Conservation (phyloP, 2,113 vertebrate species). For the Hippotragus niger region DNA sequence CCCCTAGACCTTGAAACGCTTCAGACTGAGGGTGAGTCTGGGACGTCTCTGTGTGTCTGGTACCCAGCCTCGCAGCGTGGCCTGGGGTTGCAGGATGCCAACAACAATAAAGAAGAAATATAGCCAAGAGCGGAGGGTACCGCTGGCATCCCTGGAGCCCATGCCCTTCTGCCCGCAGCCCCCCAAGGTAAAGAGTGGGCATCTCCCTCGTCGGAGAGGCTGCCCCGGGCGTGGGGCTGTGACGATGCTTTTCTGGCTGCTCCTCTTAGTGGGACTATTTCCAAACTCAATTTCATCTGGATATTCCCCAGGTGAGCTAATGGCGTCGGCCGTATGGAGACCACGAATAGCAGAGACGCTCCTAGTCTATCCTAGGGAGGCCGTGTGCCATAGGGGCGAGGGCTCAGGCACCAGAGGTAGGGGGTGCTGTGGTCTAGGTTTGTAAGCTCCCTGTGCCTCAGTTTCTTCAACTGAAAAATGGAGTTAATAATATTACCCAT, state of each 20-base stretch:
- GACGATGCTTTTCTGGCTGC: fast-evolving
- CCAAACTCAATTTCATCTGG: background rate
- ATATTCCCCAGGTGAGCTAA: background rate
- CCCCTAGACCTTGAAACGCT: background rate
- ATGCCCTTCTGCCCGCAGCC: fast-evolving
- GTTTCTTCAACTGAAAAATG: background rate
- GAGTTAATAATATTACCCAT: background rate
- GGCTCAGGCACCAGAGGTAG: background rate
- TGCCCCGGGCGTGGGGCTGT: fast-evolving
- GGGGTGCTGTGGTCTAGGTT: fast-evolving
- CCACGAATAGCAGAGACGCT: background rate
- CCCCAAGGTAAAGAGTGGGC: background rate
- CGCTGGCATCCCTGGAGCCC: background rate
- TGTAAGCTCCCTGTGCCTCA: background rate
- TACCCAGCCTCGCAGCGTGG: background rate
- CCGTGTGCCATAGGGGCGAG: fast-evolving
- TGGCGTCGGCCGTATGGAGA: background rate
- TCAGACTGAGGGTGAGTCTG: background rate
- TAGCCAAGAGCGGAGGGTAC: background rate
- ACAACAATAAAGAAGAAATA: background rate
- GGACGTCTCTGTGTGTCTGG: background rate
- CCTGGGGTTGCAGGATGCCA: background rate
- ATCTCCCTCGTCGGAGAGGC: fast-evolving
- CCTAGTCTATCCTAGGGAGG: background rate
- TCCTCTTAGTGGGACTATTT: background rate